phyloP scores from a whole-genome alignment of 2,113 vertebrate species.

The Pampusana beccarii region DNA sequence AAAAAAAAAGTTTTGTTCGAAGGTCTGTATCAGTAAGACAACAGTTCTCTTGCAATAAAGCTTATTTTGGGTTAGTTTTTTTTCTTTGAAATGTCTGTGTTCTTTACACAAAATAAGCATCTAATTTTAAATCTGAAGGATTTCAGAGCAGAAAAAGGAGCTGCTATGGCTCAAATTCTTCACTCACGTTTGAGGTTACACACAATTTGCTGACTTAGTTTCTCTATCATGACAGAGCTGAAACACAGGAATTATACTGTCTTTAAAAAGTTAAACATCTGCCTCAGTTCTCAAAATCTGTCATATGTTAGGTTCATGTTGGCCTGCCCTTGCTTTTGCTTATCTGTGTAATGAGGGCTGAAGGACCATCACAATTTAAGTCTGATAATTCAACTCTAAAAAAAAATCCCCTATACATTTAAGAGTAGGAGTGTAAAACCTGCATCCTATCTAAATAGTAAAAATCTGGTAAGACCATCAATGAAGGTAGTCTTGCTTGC shows the following conservation, averaged over 20 bases:
- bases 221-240: not conserved
- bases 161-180: not conserved
- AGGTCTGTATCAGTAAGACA: constrained; percentile 69
- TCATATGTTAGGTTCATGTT: not conserved
- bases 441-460: not conserved
- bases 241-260: not conserved
- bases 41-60: constrained; percentile 81
- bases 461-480: not conserved
- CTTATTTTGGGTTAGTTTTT: constrained; percentile 78
- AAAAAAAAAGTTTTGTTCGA: constrained; percentile 67
- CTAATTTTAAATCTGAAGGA: not conserved
- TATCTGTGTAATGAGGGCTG: not conserved
- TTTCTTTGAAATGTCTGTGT: not conserved
- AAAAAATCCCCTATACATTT: not conserved
- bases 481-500: not conserved
- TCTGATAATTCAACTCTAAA: not conserved
- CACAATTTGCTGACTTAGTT: not conserved
- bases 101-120: not conserved
- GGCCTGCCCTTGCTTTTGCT: not conserved
- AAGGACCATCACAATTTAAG: not conserved
- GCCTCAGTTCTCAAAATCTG: not conserved
- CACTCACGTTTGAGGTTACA: not conserved
- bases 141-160: not conserved
- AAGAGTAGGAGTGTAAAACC: not conserved
- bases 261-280: not conserved